These are phyloP conservation scores for Phymorhynchus buccinoides DNA, from an alignment of 1,140 invertebrate genomes.

Conservation along the genomic window DNA sequence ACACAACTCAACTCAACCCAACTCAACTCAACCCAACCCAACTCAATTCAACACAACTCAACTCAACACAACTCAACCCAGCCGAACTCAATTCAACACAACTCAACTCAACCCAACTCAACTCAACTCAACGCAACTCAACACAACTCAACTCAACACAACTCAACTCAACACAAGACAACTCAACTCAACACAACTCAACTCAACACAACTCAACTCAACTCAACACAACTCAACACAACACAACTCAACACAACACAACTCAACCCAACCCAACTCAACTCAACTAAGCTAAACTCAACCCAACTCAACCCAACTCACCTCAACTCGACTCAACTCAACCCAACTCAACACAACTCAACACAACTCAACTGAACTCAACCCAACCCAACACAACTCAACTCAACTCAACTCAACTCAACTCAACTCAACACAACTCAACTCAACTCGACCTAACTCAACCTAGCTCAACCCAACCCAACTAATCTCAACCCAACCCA, in stretches of 20 bases:
- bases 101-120: background rate
- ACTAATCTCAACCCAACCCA: too few relatives aligned
- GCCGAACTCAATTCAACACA: background rate
- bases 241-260: background rate
- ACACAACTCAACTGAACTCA: background rate
- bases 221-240: background rate
- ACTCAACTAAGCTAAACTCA: background rate
- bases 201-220: constrained; percentile 10
- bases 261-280: constrained; percentile 10
- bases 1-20: background rate
- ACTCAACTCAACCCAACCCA: constrained; percentile 8
- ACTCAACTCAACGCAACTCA: too few relatives aligned
- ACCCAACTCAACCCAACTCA: constrained; percentile 19
- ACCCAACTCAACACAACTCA: background rate
- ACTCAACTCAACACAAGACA: background rate
- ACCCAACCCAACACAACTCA: background rate
- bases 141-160: background rate
- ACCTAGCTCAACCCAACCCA: background rate
- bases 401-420: constrained; percentile 7
- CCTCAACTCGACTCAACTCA: background rate
- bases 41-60: too few relatives aligned
- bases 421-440: background rate
- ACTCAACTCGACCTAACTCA: too few relatives aligned
- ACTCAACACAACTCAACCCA: background rate
- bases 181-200: background rate